Base-by-base conservation (phyloP, 2,888 invertebrate species). In the Dolichomitus sp. region DNA sequence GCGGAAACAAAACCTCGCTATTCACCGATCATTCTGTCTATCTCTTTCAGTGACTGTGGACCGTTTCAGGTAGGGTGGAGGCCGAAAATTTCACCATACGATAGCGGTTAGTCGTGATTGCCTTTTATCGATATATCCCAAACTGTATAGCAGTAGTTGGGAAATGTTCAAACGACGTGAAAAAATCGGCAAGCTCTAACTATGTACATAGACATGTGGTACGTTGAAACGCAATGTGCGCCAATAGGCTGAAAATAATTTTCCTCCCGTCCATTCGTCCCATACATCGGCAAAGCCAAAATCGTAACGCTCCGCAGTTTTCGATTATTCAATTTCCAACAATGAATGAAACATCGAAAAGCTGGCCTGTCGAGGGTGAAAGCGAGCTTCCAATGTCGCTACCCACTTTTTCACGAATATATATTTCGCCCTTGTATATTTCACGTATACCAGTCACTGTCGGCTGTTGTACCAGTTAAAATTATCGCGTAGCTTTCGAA, bases 311-410 rank as follows among this genome's bases (percentile, higher is more conserved):
- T 42, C 52, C 63, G 40, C 68, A 70, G 80, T 80, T 80, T 37
- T 75, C 75, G 63, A 80, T 80, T 80, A 80, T 80, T 80, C 80
- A 80, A 80, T 80, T 80, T 69, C 69, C 70, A 63, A 33, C 83
- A 66, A 80, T 45, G 59, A 57, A 80, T 72, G 70, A 83, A 80
- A 80, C 75, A 82, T 79, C 74, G 74, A 69, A 80, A 75, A 80
- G 80, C 80, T 69, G 57, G 68, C 14, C 61, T 27, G 68, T 52
- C 45, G 40, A 48, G 54, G 48, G 23, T 69, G 23, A 61, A 75
- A 80, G 52, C 74, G 61, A 74, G 61, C 70, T 80, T 80, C 63
- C 19, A 75, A 65, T 57, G 69, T 69, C 54, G 37, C 74, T 37
- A 45, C 14, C 37, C 59, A n/a, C 45, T 57, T 45, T 14, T 69